Evolutionary conservation across 2,797 vertebrate genomes (phyloP).

Genomic region (Natrix natrix): DNA sequence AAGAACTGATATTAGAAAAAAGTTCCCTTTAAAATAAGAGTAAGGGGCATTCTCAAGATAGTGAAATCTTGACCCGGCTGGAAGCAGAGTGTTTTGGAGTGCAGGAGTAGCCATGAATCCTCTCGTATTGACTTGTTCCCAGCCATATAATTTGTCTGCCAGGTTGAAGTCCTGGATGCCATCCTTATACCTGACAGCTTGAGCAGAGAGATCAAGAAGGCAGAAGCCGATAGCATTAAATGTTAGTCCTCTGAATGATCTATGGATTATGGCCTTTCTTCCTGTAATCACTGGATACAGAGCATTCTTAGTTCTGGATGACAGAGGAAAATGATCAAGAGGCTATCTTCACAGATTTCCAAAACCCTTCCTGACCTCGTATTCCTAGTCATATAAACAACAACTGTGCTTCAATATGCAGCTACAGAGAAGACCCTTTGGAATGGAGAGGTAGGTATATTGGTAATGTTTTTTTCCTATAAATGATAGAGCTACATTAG

Average conservation of each 20-base stretch:
- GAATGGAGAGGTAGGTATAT: neutral
- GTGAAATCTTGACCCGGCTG: too few species aligned
- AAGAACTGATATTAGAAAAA: neutral
- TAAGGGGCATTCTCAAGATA: too few species aligned
- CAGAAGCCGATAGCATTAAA: neutral
- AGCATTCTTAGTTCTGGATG: neutral
- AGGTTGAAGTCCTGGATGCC: neutral
- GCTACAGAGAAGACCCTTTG: neutral
- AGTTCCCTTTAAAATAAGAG: too few species aligned
- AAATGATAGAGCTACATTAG: neutral
- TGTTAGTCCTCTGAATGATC: neutral
- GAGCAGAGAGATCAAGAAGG: neutral
- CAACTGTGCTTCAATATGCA: neutral
- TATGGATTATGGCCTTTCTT: neutral
- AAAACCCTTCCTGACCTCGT: neutral
- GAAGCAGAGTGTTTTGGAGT: neutral
- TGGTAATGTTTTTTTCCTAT: neutral
- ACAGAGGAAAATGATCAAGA: neutral
- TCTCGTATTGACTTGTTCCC: neutral
- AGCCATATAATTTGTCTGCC: neutral
- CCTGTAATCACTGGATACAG: neutral
- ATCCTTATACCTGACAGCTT: neutral
- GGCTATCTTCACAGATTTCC: neutral
- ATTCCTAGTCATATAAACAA: neutral
- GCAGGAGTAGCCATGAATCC: neutral